Evolutionary conservation across 35 echinoderm and acorn worm genomes (phyloP).

Genomic region (Heliocidaris tuberculata): DNA sequence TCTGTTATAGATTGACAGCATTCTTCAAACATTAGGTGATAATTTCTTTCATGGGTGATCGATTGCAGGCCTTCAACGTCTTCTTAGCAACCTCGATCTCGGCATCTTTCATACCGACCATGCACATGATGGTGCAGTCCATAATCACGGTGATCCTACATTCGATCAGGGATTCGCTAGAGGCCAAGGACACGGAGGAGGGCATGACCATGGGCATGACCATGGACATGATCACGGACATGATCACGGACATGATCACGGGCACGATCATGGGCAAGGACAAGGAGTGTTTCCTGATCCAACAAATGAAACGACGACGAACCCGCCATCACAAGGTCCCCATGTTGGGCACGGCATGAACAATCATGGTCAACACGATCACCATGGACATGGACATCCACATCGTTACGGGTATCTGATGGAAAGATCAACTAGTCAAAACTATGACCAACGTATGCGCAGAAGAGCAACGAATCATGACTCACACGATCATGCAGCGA

Average conservation of each 20-base stretch:
- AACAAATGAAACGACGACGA: not conserved
- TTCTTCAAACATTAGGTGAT: too few relatives aligned
- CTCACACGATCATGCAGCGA: not conserved
- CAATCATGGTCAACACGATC: not conserved
- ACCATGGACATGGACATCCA: not conserved
- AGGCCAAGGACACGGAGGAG: not conserved
- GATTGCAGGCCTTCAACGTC: slow-evolving; percentile 19
- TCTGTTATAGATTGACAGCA: too few relatives aligned
- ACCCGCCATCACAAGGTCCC: not conserved
- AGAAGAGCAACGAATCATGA: not conserved
- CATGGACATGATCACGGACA: not conserved
- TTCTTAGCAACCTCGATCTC: not conserved
- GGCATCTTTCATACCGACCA: not conserved
- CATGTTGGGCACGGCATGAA: not conserved
- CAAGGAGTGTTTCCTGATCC: not conserved
- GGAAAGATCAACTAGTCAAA: not conserved
- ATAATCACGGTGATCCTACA: not conserved
- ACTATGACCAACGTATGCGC: not conserved
- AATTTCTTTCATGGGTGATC: not conserved
- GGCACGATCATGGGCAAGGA: too few relatives aligned
- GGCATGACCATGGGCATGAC: not conserved
- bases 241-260: not conserved
- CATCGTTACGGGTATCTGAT: not conserved
- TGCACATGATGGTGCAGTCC: not conserved
- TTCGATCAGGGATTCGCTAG: not conserved